Percentiles rank a stretch among this genome's conserved stretches.
These are phyloP conservation scores for Gandaritis pyraliata DNA, from an alignment of 2,888 invertebrate genomes.

Conservation along the genomic window DNA sequence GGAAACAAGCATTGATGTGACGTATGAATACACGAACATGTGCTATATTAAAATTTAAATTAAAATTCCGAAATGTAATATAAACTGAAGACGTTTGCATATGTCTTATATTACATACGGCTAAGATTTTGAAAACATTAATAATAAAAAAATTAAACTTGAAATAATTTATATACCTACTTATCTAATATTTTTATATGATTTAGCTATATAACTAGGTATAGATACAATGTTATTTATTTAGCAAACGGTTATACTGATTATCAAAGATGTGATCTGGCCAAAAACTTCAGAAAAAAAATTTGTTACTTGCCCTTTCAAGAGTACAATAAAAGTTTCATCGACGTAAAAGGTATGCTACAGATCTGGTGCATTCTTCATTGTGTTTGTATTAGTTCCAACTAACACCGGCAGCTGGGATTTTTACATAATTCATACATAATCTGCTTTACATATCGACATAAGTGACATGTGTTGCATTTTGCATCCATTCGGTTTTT, in stretches of 20 bases:
- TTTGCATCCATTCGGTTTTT: constrained; percentile 46
- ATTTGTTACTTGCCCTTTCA: neutral
- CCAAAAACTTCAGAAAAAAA: neutral
- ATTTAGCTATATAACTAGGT: no score
- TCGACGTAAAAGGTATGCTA: constrained; percentile 44
- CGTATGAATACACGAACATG: constrained; percentile 76
- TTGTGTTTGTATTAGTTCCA: constrained; percentile 48
- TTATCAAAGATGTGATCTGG: no score
- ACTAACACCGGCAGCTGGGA: constrained; percentile 58
- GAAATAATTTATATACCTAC: no score
- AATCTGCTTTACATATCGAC: constrained; percentile 75
- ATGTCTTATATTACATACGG: no score
- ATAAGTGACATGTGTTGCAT: constrained; percentile 76
- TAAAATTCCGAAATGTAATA: constrained; percentile 58
- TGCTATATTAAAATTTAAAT: constrained; percentile 79
- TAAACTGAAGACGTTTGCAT: constrained; percentile 28
- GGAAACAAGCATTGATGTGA: constrained; percentile 79
- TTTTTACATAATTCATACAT: constrained; percentile 80
- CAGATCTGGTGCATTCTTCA: constrained; percentile 45
- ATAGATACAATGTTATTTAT: no score
- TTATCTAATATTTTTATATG: no score
- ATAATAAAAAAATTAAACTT: no score
- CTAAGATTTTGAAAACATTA: no score
- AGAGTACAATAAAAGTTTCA: constrained; percentile 35
- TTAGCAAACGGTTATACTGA: no score